A percentile compares a stretch with the other conserved stretches of the same genome.
Evolutionary conservation across 2,888 invertebrate species (phyloP).

Genomic region (Lasioglossum pauxillum): DNA sequence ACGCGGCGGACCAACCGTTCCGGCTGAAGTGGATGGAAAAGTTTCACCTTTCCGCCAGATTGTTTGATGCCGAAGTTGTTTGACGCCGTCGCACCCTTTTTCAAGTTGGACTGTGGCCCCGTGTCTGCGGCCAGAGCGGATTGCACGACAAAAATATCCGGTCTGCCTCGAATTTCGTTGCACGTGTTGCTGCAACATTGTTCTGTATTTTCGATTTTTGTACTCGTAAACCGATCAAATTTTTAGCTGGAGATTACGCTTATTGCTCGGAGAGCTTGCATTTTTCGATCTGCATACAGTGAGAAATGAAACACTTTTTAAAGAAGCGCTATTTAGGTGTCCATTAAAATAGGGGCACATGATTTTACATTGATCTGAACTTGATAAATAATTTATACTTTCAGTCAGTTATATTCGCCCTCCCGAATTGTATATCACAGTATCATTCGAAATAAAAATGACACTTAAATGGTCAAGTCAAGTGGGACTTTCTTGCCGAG

Average conservation of each 20-base stretch:
- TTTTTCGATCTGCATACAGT: neutral
- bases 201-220: neutral
- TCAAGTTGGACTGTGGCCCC: neutral
- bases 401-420: neutral
- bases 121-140: neutral
- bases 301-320: neutral
- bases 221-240: neutral
- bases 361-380: neutral
- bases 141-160: neutral
- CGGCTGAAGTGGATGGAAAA: conserved; percentile 4
- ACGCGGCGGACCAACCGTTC: neutral
- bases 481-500: neutral
- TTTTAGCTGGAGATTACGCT: neutral
- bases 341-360: neutral
- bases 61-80: neutral
- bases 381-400: neutral
- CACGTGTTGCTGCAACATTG: neutral
- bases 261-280: no score
- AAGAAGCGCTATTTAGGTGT: no score
- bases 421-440: no score
- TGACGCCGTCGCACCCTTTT: neutral
- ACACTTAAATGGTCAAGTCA: no score
- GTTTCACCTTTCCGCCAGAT: neutral
- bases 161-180: neutral
- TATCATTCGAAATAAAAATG: neutral